phyloP scores from a whole-genome alignment of 2,113 vertebrate species.

The Eudorcas thomsonii region DNA sequence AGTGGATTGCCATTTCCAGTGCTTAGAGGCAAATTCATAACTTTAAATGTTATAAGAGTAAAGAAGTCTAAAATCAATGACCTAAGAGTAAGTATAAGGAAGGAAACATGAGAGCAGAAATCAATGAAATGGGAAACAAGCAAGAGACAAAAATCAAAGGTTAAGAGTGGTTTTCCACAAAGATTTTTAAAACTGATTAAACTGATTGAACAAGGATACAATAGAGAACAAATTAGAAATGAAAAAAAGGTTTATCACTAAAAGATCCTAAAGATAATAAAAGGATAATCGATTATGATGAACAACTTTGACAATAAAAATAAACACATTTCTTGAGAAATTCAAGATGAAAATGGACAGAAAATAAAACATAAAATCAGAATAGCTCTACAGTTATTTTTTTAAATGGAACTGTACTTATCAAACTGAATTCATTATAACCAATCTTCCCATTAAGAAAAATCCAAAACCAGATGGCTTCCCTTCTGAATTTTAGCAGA shows the following conservation, averaged over 20 bases:
- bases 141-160: not conserved
- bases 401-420: not conserved
- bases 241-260: not conserved
- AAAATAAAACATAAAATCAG: not conserved
- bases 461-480: not conserved
- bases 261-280: not conserved
- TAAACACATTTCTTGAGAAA: not conserved
- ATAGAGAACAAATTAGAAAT: not conserved
- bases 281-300: not conserved
- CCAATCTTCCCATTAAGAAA: not conserved
- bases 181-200: not conserved
- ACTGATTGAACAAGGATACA: not conserved
- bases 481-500: not conserved
- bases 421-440: not conserved
- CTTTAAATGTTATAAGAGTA: not conserved
- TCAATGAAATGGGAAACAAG: not conserved
- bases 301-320: conserved; percentile 7
- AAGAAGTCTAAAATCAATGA: not conserved
- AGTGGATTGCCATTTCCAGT: not conserved
- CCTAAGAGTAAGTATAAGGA: not conserved
- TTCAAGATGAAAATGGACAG: not conserved
- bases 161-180: not conserved
- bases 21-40: not conserved
- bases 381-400: not conserved
- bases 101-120: not conserved